Conservation (phyloP, 2,113 vertebrate species). For the Mesitornis unicolor region DNA sequence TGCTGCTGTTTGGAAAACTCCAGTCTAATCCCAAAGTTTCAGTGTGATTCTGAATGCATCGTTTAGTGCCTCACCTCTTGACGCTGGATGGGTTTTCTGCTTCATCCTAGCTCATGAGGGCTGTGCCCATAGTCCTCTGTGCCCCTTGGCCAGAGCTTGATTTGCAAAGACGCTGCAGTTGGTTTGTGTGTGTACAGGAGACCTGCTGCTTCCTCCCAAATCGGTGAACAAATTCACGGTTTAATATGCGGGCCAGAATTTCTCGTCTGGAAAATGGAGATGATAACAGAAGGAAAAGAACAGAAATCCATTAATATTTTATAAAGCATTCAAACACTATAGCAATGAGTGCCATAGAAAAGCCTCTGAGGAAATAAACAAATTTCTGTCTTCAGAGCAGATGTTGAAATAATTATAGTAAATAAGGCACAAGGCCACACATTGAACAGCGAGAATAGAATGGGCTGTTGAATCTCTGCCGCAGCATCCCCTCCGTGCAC, state of each 20-base stretch:
- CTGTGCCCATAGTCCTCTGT: neutral
- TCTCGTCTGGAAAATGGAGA: neutral
- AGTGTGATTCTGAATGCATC: neutral
- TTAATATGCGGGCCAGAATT: neutral
- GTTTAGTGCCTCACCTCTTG: neutral
- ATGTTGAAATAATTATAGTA: conserved; percentile 21
- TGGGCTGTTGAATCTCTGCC: neutral
- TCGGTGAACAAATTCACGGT: neutral
- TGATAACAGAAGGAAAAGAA: conserved; percentile 10
- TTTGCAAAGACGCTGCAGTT: rapidly evolving
- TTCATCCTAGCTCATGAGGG: neutral
- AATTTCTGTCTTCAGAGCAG: conserved; percentile 30
- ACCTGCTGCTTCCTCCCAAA: neutral
- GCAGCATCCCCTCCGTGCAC: neutral
- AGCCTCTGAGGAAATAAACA: conserved; percentile 27
- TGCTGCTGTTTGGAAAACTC: neutral
- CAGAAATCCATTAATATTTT: conserved; percentile 28
- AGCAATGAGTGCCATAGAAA: neutral
- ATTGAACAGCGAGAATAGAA: neutral
- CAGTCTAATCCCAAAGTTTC: neutral
- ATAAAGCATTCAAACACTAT: neutral
- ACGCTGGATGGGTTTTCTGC: neutral
- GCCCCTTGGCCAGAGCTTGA: neutral
- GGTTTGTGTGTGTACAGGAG: neutral
- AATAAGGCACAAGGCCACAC: neutral